These are phyloP conservation scores for Crocodylus rhombifer DNA, from an alignment of 2,797 vertebrate species.

Conservation along the genomic window DNA sequence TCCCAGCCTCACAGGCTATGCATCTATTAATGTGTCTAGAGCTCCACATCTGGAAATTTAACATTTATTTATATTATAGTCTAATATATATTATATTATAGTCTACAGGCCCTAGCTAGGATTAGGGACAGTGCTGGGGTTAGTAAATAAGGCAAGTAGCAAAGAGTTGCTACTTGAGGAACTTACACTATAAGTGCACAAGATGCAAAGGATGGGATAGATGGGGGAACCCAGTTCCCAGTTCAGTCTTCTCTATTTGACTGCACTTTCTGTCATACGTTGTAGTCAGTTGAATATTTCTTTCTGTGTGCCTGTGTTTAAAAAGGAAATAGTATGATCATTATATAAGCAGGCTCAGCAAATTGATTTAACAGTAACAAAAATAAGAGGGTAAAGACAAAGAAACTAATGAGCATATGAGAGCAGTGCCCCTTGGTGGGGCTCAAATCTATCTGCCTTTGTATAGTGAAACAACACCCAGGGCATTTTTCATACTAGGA, in stretches of 20 bases:
- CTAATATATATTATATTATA: neutral
- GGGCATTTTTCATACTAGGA: neutral
- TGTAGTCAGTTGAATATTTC: neutral
- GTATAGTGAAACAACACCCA: neutral
- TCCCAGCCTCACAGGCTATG: no score
- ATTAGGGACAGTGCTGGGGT: neutral
- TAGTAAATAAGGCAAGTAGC: fast-evolving
- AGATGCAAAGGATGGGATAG: neutral
- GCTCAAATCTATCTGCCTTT: neutral
- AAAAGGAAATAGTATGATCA: neutral
- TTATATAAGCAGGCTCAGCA: no score
- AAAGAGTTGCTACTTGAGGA: neutral
- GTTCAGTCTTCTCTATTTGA: neutral
- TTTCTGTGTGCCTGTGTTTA: neutral
- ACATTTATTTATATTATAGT: neutral
- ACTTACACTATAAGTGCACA: fast-evolving
- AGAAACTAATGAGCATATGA: neutral
- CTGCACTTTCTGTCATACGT: neutral
- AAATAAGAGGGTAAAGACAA: neutral
- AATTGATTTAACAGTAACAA: no score
- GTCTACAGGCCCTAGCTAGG: neutral
- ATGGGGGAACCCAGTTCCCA: neutral
- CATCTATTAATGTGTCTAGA: neutral
- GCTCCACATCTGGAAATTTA: neutral
- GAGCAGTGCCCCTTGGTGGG: neutral